These are phyloP conservation scores for Atherix ibis DNA, from an alignment of 2,888 invertebrate genomes.

Conservation along the genomic window DNA sequence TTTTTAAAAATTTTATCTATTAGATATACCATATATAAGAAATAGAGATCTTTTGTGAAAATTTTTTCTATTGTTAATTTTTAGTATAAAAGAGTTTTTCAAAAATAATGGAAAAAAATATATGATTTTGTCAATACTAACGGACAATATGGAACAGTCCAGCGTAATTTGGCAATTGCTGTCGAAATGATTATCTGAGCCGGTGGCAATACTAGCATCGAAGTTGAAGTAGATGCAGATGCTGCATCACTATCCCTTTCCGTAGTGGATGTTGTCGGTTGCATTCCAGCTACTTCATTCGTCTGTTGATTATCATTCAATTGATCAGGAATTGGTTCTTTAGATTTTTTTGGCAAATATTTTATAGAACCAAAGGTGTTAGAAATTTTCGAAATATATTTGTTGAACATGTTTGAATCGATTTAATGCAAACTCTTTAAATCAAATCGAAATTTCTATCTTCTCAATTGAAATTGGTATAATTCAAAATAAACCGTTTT, in stretches of 20 bases:
- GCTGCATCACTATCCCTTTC: constrained; percentile 1
- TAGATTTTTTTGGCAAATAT: constrained; percentile 12
- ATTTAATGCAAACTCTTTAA: constrained; percentile 3
- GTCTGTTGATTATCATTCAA: constrained; percentile 4
- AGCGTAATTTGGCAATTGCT: constrained; percentile 34
- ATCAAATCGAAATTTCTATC: background rate
- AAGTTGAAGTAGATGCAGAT: constrained; percentile 15
- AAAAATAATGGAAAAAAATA: too few species aligned
- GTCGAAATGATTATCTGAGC: constrained; percentile 36
- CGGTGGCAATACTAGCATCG: constrained; percentile 30
- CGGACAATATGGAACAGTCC: constrained; percentile 36
- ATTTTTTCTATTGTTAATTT: too few species aligned
- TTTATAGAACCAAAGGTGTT: constrained; percentile 20
- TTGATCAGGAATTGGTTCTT: constrained; percentile 8
- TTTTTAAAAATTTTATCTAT: too few species aligned
- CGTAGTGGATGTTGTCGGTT: too few species aligned
- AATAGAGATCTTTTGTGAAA: too few species aligned
- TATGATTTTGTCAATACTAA: constrained; percentile 22
- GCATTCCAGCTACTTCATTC: too few species aligned
- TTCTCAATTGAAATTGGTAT: too few species aligned
- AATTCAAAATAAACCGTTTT: too few species aligned
- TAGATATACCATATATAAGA: too few species aligned
- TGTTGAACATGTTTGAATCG: constrained; percentile 25
- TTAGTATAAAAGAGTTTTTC: too few species aligned
- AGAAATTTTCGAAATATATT: constrained; percentile 29